Percentiles rank a stretch among this genome's conserved stretches.
These are phyloP conservation scores for Sphecodes monilicornis DNA, from an alignment of 2,888 invertebrate genomes.

Conservation along the genomic window DNA sequence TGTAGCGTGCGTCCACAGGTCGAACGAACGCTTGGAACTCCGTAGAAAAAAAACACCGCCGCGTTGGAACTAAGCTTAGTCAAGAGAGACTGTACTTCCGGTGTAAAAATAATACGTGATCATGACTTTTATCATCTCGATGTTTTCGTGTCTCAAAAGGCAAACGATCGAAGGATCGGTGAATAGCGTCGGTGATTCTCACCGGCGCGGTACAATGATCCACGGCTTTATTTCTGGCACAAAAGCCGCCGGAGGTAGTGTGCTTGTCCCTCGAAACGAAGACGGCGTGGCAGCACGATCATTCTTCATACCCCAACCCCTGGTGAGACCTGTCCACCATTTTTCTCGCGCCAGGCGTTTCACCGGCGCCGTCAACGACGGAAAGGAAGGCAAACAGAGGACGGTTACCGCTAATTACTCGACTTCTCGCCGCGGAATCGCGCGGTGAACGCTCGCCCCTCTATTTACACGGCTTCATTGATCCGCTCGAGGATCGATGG, in stretches of 20 bases:
- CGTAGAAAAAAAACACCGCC: neutral
- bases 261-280: constrained; percentile 40
- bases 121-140: constrained; percentile 12
- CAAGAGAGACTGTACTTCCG: neutral
- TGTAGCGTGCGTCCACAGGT: constrained; percentile 7
- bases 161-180: constrained; percentile 12
- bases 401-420: constrained; percentile 50
- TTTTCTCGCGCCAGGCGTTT: constrained; percentile 24
- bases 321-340: constrained; percentile 6
- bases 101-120: neutral
- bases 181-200: neutral
- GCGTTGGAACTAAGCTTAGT: neutral
- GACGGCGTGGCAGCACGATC: constrained; percentile 24
- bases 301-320: constrained; percentile 35
- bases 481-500: constrained; percentile 5
- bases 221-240: constrained; percentile 41
- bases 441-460: constrained; percentile 22
- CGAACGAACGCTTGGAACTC: neutral
- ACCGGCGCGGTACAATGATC: constrained; percentile 12
- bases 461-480: constrained; percentile 43
- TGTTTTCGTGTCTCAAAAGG: neutral
- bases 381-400: constrained; percentile 29
- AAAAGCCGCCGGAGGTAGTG: constrained; percentile 7
- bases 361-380: neutral
- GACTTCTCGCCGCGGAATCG: constrained; percentile 28